Base-by-base conservation (phyloP, 2,888 invertebrate genomes). In the Nomada ruficornis region DNA sequence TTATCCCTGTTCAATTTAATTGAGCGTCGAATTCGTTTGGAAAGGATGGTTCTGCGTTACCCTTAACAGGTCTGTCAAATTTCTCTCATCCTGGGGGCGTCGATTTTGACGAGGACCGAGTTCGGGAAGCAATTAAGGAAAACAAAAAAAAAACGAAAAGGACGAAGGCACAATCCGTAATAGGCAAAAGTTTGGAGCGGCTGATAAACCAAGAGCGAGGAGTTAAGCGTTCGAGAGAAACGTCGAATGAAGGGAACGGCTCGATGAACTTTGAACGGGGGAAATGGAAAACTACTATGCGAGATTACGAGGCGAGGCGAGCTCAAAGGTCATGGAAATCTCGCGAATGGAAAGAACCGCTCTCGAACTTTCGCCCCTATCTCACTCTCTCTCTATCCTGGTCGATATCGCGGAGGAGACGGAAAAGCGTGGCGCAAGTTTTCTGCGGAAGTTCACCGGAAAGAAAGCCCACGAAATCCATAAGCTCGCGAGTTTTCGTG, bases 301-400 rank as follows among this genome's bases (percentile, higher is more conserved):
- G 63, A 72, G 71, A 67, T 68, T 80, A 71, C 82, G 62, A 59
- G 63, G 57, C 59, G 71, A 50, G 68, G 52, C 68, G 80, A 54
- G 54, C 52, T 81, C 79, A 82, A 82, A 82, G 80, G 71, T 68
- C 57, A 76, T 80, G 76, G 76, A 82, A 80, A 82, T 82, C 82
- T 80, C 57, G 57, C 65, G 64, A 63, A 72, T 55, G 73, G 59
- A 64, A 68, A 75, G 75, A 80, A 55, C 80, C 36, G 55, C 26
- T 64, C 42, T 57, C 44, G 23, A 79, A 79, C 69, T 75, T 79
- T 60, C 47, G 29, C 36, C 10, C 64, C 20, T 4, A 42, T 15
- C 44, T 20, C 2, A 15, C 11, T 36, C 36, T 5, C 60, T 36
- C 63, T 15, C 11, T 5, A 2, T 13, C 63, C 23, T 15, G n/a